Evolutionary conservation across 2,797 vertebrate species (phyloP).

Genomic region (Sitta carolinensis): DNA sequence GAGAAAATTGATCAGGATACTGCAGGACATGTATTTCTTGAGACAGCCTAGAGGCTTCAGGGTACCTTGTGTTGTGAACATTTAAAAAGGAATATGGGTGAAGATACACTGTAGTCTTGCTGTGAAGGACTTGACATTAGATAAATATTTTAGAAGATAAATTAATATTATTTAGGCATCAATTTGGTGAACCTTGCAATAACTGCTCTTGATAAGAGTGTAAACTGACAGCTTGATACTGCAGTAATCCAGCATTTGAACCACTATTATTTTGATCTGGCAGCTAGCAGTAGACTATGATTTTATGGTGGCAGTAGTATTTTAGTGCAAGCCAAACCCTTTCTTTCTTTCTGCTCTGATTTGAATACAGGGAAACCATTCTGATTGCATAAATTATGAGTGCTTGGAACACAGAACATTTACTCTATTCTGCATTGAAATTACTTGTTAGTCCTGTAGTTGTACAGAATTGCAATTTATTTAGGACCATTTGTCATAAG

Average conservation of each 20-base stretch:
- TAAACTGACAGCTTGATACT: background rate
- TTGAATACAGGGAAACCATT: background rate
- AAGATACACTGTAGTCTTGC: background rate
- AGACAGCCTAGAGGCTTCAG: background rate
- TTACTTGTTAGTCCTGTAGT: background rate
- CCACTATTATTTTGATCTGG: background rate
- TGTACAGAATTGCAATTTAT: background rate
- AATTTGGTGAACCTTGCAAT: background rate
- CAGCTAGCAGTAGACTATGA: background rate
- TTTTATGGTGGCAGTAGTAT: background rate
- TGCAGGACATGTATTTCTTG: background rate
- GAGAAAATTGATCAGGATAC: background rate
- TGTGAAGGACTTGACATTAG: background rate
- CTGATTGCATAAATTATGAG: background rate
- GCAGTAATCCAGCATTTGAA: background rate
- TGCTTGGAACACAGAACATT: background rate
- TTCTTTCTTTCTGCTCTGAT: background rate
- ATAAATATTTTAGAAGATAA: background rate
- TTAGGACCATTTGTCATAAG: background rate
- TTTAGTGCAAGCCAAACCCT: background rate
- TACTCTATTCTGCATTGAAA: background rate
- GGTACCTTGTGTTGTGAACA: background rate
- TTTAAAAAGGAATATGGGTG: background rate
- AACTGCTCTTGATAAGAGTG: background rate
- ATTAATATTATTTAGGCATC: background rate